Conservation (phyloP, 2,797 vertebrate genomes). For the Poeciliopsis presidionis region DNA sequence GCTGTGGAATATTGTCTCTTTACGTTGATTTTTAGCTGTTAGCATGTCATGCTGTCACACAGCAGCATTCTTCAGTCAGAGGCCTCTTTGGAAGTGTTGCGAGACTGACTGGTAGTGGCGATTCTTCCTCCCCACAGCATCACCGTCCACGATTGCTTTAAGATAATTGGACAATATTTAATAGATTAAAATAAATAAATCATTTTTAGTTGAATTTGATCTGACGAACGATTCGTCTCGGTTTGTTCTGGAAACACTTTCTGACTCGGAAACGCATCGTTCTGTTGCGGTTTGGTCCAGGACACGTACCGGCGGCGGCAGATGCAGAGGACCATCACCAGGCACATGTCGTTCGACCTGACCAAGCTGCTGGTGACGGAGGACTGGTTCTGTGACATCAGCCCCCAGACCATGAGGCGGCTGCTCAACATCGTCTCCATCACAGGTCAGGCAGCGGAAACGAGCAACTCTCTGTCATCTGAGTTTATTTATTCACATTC, state of each 20-base stretch:
- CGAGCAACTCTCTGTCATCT: not conserved
- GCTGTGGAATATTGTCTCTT: not conserved
- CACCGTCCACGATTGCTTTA: not conserved
- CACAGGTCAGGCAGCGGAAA: constrained; percentile 84
- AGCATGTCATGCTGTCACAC: not conserved
- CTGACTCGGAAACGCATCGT: not conserved
- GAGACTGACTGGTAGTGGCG: not conserved
- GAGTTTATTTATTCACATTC: too few relatives aligned
- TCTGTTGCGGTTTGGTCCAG: constrained; percentile 71
- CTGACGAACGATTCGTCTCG: too few relatives aligned
- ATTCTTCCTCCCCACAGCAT: not conserved
- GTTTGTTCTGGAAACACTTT: too few relatives aligned
- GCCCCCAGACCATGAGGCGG: constrained; percentile 97
- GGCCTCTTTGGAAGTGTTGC: not conserved
- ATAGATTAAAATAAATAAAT: not conserved
- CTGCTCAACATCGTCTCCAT: constrained; percentile 98
- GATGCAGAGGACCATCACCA: constrained; percentile 93
- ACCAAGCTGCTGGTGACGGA: constrained; percentile 96
- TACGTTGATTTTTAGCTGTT: too few relatives aligned
- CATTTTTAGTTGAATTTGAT: too few relatives aligned
- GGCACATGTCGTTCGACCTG: constrained; percentile 98
- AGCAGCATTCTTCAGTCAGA: not conserved
- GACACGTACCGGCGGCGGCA: constrained; percentile 95
- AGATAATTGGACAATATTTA: not conserved
- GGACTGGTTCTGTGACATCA: constrained; percentile 99